Evolutionary conservation across 2,797 vertebrate species (phyloP), one percentile per base, ranked within the genome.

Genomic region (Aulostomus chinensis): DNA sequence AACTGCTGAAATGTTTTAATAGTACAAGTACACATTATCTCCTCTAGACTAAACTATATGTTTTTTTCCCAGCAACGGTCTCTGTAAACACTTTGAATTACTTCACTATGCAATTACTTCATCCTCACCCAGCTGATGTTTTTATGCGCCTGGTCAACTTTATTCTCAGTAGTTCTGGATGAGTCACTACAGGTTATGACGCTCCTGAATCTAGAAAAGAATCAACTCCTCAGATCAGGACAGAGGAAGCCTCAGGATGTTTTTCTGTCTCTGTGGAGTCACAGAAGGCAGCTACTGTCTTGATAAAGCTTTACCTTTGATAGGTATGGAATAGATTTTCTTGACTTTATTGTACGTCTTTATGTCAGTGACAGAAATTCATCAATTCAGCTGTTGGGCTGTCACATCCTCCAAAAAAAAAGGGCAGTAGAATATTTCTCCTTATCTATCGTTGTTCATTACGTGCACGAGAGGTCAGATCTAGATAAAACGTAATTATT

Each of bases 31-130:
- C 58, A 57, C 9, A 2, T 40, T 78, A 65, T 82, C 67, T 55
- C 32, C 36, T 15, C 30, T 65, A 86, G 87, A 86, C 85, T 81
- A 82, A 90, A 85, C 86, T 46, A 18, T 3, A 38, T 24, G 8
- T 57, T 55, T 58, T 40, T 49, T 37, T 66, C 62, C 21, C 35
- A 34, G 55, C 43, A 50, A 18, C 20, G 33, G 32, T 45, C 30
- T 35, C 17, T 48, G 12, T 24, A 29, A 53, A 46, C 4, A 2
- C 63, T 70, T 41, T 43, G 56, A 71, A 58, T 29, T 56, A 67
- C 41, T 61, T 51, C 29, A 31, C 56, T 28, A 41, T 50, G 32
- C 47, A 21, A 40, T 61, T 32, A 24, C 37, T 68, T 67, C 7
- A 56, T 36, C 62, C 39, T 64, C 25, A 40, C 58, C 71, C 55